phyloP scores from a whole-genome alignment of 1,140 invertebrate species.

The Pachyrhynchus sulphureomaculatus region DNA sequence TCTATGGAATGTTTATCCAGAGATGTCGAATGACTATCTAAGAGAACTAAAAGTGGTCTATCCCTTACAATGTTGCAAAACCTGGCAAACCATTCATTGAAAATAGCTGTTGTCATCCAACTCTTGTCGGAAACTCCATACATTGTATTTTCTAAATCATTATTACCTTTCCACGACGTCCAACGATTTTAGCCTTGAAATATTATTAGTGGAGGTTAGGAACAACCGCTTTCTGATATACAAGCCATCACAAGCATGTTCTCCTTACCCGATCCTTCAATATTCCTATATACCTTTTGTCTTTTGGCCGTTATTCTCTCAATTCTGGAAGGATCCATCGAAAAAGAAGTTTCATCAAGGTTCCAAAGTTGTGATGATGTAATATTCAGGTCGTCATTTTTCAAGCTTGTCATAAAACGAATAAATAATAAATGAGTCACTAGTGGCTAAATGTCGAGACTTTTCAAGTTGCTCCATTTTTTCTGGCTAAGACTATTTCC shows the following conservation, averaged over 20 bases:
- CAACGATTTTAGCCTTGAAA: neutral
- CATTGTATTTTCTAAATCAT: no score
- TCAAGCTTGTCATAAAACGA: no score
- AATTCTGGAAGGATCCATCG: no score
- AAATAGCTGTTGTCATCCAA: neutral
- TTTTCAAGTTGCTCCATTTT: no score
- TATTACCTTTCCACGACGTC: neutral
- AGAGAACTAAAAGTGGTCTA: conserved; percentile 3
- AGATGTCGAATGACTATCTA: neutral
- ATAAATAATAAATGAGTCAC: no score
- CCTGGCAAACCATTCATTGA: neutral
- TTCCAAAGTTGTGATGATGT: no score
- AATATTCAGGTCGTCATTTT: neutral
- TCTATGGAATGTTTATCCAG: neutral
- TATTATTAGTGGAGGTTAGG: no score
- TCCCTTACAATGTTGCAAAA: neutral
- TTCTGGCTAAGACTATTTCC: no score
- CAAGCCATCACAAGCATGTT: neutral
- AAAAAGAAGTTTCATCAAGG: no score
- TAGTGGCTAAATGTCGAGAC: no score
- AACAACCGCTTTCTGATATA: neutral
- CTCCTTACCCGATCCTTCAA: no score
- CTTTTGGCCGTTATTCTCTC: neutral
- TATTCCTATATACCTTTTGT: neutral
- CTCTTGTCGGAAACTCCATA: no score